Percentiles rank a stretch among this genome's conserved stretches.
Evolutionary conservation across 2,113 vertebrate species (phyloP).

Genomic region (Nymphicus hollandicus): DNA sequence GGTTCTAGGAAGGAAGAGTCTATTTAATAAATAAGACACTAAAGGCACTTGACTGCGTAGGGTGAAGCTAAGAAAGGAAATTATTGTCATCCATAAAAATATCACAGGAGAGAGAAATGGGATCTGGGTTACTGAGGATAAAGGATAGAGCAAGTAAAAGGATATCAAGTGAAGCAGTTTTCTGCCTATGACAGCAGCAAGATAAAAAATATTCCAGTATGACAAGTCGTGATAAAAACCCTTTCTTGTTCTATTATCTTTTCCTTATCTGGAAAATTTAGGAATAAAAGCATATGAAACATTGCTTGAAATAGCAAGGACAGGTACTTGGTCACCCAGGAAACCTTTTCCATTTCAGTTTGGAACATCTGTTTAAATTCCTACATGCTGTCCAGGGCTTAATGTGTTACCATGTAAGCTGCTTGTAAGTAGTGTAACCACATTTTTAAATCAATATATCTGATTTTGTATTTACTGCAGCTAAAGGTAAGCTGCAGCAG

Average conservation of each 20-base stretch:
- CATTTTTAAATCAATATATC: not conserved
- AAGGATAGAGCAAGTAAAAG: not conserved
- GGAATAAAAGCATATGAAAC: not conserved
- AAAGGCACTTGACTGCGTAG: not conserved
- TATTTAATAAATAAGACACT: too few relatives aligned
- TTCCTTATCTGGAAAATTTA: not conserved
- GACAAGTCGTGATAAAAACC: not conserved
- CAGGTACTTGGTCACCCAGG: not conserved
- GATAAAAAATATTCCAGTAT: not conserved
- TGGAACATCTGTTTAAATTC: not conserved
- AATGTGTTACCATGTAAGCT: not conserved
- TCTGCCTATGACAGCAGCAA: not conserved
- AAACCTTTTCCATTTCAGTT: not conserved
- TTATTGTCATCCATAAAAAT: not conserved
- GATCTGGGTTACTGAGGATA: not conserved
- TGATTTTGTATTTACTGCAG: not conserved
- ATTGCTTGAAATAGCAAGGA: not conserved
- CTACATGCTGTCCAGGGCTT: not conserved
- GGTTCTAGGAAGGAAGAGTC: too few relatives aligned
- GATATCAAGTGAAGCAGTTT: not conserved
- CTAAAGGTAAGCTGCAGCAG: not conserved
- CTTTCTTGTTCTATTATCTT: not conserved
- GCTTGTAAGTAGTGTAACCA: not conserved
- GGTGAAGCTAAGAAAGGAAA: not conserved
- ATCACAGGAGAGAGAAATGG: not conserved